phyloP scores from a whole-genome alignment of 2,888 invertebrate genomes.

The Eustalomyia histrio region DNA sequence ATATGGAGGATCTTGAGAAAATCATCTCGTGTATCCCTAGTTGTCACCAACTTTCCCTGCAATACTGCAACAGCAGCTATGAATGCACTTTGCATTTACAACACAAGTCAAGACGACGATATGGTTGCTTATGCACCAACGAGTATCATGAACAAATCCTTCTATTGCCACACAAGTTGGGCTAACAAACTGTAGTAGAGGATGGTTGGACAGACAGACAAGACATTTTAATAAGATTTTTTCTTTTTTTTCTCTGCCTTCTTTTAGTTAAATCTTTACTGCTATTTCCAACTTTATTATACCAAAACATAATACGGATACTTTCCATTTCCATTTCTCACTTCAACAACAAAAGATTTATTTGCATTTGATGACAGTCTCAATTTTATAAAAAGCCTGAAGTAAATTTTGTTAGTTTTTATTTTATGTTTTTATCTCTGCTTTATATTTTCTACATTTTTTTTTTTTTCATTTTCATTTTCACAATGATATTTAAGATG shows the following conservation, averaged over 20 bases:
- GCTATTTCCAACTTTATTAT: conserved; percentile 5
- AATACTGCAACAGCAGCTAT: background rate
- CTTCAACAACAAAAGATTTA: conserved; percentile 61
- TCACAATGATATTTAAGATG: background rate
- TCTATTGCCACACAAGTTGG: conserved; percentile 17
- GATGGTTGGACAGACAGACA: background rate
- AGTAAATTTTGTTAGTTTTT: conserved; percentile 28
- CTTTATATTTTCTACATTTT: background rate
- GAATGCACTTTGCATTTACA: too few relatives aligned
- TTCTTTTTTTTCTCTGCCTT: background rate
- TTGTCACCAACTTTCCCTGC: conserved; percentile 37
- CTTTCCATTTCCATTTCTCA: conserved; percentile 52
- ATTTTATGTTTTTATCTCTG: background rate
- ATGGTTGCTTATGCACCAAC: background rate
- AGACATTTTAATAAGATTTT: background rate
- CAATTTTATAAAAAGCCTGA: conserved; percentile 30
- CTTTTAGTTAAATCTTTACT: too few relatives aligned
- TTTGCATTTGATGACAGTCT: conserved; percentile 62
- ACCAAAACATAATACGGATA: conserved; percentile 22
- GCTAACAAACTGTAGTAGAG: background rate
- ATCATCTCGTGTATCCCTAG: conserved; percentile 35
- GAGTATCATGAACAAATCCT: background rate
- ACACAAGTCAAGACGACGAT: background rate
- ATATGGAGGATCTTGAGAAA: conserved; percentile 43
- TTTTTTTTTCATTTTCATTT: background rate